Percentiles rank a stretch among this genome's conserved stretches.
phyloP scores from a whole-genome alignment of 2,797 vertebrate genomes.

The Coluber constrictor region DNA sequence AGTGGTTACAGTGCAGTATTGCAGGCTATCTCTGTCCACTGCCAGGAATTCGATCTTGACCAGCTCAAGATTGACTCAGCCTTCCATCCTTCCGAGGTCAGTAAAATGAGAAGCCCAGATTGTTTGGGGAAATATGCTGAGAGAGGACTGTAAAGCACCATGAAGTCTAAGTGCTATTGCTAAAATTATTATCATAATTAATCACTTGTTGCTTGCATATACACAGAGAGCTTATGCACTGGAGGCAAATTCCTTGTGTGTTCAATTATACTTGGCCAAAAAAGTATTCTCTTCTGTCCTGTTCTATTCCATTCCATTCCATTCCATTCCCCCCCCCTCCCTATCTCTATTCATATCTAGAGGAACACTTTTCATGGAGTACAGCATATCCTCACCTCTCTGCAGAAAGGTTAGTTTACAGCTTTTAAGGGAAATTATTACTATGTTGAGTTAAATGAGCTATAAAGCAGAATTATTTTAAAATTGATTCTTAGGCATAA shows the following conservation, averaged over 20 bases:
- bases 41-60: background rate
- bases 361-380: background rate
- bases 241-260: background rate
- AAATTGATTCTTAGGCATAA: background rate
- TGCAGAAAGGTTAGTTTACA: background rate
- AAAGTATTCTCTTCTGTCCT: background rate
- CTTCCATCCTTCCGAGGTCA: background rate
- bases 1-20: background rate
- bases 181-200: background rate
- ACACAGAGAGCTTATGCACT: background rate
- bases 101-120: background rate
- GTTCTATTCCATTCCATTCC: too few relatives aligned
- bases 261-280: background rate
- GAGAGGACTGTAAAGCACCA: background rate
- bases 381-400: background rate
- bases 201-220: background rate
- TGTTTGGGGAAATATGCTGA: background rate
- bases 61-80: background rate
- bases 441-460: background rate
- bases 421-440: background rate
- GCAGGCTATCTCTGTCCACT: background rate
- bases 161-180: background rate
- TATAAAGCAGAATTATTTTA: background rate
- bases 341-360: background rate
- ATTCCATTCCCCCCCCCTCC: too few relatives aligned